These are phyloP conservation scores for Anoplophora glabripennis DNA, from an alignment of 1,140 invertebrate genomes.

Conservation along the genomic window DNA sequence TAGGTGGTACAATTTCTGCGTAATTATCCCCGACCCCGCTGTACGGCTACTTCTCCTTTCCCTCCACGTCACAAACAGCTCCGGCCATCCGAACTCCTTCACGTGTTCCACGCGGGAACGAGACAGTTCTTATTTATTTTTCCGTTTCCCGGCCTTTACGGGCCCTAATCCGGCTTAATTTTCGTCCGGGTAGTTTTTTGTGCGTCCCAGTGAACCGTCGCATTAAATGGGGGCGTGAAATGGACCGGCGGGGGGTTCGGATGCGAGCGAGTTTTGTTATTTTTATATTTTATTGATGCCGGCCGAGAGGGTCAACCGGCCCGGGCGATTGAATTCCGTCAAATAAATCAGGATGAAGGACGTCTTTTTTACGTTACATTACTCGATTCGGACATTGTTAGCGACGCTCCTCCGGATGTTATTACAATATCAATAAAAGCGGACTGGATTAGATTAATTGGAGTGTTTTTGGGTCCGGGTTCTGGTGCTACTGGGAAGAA, in stretches of 20 bases:
- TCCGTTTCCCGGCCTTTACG: conserved; percentile 33
- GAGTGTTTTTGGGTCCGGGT: background rate
- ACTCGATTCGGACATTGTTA: conserved; percentile 27
- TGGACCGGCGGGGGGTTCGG: conserved; percentile 30
- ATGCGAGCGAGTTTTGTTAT: conserved; percentile 21
- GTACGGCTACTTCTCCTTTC: no score
- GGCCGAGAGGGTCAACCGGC: conserved; percentile 14
- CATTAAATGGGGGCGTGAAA: conserved; percentile 33
- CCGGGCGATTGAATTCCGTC: conserved; percentile 15
- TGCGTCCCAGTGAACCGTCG: conserved; percentile 13
- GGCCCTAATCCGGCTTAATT: conserved; percentile 37
- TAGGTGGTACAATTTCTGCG: no score
- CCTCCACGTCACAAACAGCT: no score
- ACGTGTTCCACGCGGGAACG: background rate
- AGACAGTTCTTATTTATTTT: conserved; percentile 38
- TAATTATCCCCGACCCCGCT: no score
- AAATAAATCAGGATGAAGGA: conserved; percentile 32
- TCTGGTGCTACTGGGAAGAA: no score
- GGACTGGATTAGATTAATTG: conserved; percentile 28
- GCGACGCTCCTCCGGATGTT: conserved; percentile 25
- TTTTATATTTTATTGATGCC: conserved; percentile 31
- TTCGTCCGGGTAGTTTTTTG: conserved; percentile 37
- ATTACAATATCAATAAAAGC: conserved; percentile 33
- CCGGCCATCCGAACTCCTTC: no score
- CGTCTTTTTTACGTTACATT: conserved; percentile 40